Evolutionary conservation across 1,140 invertebrate species (phyloP), one percentile per base, ranked within the genome.

Genomic region (Drosophila setifemur): DNA sequence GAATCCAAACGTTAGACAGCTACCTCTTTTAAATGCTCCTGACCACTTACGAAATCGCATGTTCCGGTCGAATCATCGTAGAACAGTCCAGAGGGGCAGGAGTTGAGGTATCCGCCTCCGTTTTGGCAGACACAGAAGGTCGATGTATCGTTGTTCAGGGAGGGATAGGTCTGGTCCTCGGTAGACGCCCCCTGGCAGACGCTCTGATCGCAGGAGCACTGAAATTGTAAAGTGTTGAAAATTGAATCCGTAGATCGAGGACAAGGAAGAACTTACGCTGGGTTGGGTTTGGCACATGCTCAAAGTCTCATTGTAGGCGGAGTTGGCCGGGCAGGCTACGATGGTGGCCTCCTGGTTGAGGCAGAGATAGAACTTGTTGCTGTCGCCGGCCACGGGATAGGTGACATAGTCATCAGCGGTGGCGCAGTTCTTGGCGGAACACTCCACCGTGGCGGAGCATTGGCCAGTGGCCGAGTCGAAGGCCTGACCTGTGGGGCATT

Each of bases 241-340:
- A 37, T 2, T 14, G 7, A 3, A 3, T 37, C 14, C 7, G 1
- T 12, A 14, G 12, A n/a, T n/a, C n/a, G n/a, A n/a, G n/a, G n/a
- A n/a, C n/a, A n/a, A n/a, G n/a, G n/a, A n/a, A n/a, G 0, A 16
- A 60, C 88, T 75, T 78, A 89, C 88, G 37, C 79, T 79, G 3
- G 87, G 64, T n/a, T 67, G 39, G 2, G 28, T 1, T 28, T 67
- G 19, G n/a, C 79, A 83, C 16, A 79, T 31, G 6, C 57, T 35
- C 6, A 39, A 19, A 1, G 5, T 11, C 0, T 29, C 0, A 1
- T n/a, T 5, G 25, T 61, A 71, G 2, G 1, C 18, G 0, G 49
- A 11, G 12, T 74, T 54, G 1, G 25, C 4, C 1, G 52, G 58
- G 11, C 79, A 83, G 12, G 71, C 18, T 0, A 16, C 21, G 18